phyloP scores from a whole-genome alignment of 1,140 invertebrate species.

The Drosophila nikananu region DNA sequence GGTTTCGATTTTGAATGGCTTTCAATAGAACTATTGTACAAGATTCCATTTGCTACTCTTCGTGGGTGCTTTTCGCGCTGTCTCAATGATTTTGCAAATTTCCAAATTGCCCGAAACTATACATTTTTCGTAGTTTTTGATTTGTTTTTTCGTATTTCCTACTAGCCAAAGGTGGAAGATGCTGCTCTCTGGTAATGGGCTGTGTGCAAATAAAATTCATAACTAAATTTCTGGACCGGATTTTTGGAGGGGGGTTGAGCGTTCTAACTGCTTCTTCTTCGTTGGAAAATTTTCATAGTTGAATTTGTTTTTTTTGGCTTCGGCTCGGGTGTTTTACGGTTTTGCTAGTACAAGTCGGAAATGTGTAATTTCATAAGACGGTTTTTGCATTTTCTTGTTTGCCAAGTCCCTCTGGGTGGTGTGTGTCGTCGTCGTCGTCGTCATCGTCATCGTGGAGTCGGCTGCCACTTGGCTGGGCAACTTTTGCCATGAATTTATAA shows the following conservation, averaged over 20 bases:
- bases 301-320: constrained; percentile 62
- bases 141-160: constrained; percentile 9
- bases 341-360: constrained; percentile 80
- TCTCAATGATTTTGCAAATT: constrained; percentile 81
- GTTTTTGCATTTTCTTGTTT: constrained; percentile 73
- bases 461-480: constrained; percentile 77
- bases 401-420: constrained; percentile 66
- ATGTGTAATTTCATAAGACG: constrained; percentile 83
- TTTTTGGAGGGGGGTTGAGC: constrained; percentile 4
- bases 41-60: constrained; percentile 83
- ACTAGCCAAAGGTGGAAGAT: constrained; percentile 53
- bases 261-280: constrained; percentile 42
- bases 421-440: constrained; percentile 38
- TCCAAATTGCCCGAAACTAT: constrained; percentile 74
- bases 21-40: constrained; percentile 84
- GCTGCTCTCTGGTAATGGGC: constrained; percentile 30
- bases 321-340: constrained; percentile 45
- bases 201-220: constrained; percentile 56
- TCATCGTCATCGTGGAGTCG: constrained; percentile 42
- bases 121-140: background rate
- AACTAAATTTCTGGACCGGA: constrained; percentile 61
- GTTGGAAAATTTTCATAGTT: constrained; percentile 48
- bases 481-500: constrained; percentile 83
- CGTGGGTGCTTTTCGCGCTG: constrained; percentile 58
- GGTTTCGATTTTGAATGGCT: constrained; percentile 40